Evolutionary conservation across 1,140 invertebrate species (phyloP).

Genomic region (Lasioglossum albipes): DNA sequence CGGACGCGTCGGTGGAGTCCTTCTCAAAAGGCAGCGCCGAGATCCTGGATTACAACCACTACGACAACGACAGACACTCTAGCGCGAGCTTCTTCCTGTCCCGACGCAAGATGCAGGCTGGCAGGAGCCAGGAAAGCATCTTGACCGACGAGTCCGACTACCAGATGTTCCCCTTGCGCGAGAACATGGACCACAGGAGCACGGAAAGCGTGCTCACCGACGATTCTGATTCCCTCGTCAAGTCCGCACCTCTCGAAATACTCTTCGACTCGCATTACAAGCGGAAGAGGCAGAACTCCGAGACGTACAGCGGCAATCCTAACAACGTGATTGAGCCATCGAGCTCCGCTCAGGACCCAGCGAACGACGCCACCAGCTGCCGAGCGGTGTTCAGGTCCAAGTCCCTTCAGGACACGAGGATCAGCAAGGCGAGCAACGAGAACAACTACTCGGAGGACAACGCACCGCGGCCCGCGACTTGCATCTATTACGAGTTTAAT

Average conservation of each 20-base stretch:
- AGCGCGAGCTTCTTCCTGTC: slow-evolving; percentile 81
- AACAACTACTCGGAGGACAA: slow-evolving; percentile 47
- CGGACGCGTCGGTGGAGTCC: slow-evolving; percentile 82
- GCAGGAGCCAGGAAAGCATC: slow-evolving; percentile 89
- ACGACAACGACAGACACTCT: slow-evolving; percentile 81
- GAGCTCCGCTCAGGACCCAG: slow-evolving; percentile 3
- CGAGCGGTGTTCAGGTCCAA: slow-evolving; percentile 77
- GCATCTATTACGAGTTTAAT: slow-evolving; percentile 72
- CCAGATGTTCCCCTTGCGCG: slow-evolving; percentile 75
- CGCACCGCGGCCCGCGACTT: slow-evolving; percentile 58
- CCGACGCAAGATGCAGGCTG: slow-evolving; percentile 80
- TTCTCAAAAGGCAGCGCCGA: slow-evolving; percentile 76
- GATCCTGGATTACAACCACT: slow-evolving; percentile 81
- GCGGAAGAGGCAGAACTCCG: slow-evolving; percentile 72
- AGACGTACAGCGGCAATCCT: slow-evolving; percentile 70
- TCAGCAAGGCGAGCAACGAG: slow-evolving; percentile 59
- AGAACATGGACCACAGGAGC: slow-evolving; percentile 73
- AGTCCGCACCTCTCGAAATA: slow-evolving; percentile 87
- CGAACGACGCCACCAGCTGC: slow-evolving; percentile 29
- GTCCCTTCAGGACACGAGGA: slow-evolving; percentile 79
- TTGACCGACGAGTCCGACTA: slow-evolving; percentile 88
- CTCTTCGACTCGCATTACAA: slow-evolving; percentile 81
- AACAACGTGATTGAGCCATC: slow-evolving; percentile 55
- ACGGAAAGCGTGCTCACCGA: slow-evolving; percentile 80
- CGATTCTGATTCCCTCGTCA: slow-evolving; percentile 82